phyloP scores from a whole-genome alignment of 2,888 invertebrate species.

The Lasioglossum morio region DNA sequence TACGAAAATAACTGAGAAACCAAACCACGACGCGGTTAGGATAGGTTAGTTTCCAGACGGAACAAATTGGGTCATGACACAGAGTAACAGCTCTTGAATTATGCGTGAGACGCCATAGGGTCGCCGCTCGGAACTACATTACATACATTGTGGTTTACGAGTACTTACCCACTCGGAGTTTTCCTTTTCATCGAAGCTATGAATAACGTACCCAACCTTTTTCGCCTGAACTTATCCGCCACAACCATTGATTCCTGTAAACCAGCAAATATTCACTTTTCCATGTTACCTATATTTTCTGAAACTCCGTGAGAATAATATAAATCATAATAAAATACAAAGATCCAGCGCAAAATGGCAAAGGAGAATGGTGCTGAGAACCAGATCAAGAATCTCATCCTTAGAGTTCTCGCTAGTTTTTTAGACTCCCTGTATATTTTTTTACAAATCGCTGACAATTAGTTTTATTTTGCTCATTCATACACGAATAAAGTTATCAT shows the following conservation, averaged over 20 bases:
- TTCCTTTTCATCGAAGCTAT: constrained; percentile 1
- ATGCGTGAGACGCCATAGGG: constrained; percentile 65
- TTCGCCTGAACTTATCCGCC: not conserved
- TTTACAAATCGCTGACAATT: too few species aligned
- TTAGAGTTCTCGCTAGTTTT: too few species aligned
- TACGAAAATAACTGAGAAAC: constrained; percentile 22
- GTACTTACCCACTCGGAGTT: constrained; percentile 31
- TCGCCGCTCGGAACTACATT: constrained; percentile 35
- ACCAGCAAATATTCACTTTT: not conserved
- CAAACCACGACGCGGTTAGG: constrained; percentile 44
- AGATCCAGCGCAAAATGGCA: too few species aligned
- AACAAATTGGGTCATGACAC: constrained; percentile 73
- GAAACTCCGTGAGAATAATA: too few species aligned
- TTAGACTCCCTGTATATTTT: too few species aligned
- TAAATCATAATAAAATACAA: too few species aligned
- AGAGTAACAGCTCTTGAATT: constrained; percentile 58
- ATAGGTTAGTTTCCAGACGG: constrained; percentile 72
- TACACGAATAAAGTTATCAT: too few species aligned
- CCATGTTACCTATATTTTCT: not conserved
- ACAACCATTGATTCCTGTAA: not conserved
- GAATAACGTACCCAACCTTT: constrained; percentile 12
- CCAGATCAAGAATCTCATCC: too few species aligned
- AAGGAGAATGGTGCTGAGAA: too few species aligned
- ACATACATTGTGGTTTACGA: constrained; percentile 56
- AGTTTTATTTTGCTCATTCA: too few species aligned